Evolutionary conservation across 2,888 invertebrate species (phyloP), one percentile per base, ranked within the genome.

Genomic region (Philaethria dido): DNA sequence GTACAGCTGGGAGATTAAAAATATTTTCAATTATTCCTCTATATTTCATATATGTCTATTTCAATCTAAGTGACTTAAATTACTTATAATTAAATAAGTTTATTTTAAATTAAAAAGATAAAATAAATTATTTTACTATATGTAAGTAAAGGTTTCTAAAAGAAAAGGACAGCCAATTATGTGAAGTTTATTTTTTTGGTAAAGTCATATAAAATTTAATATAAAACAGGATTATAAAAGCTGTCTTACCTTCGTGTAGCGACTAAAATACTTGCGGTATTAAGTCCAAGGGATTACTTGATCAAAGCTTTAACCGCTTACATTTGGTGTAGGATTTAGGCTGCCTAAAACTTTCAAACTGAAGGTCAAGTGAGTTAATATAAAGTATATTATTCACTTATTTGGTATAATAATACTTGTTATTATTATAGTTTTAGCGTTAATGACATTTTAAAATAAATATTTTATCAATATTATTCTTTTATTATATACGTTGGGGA

Each of bases 231-330:
- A 42, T 57, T 42, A 57, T n/a, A 42, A 57, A 39, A 22, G 22
- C 25, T 57, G 25, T 11, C 22, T 42, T 39, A 42, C 39, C 22
- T 57, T 57, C 4, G 57, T 25, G 42, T 57, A 57, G 39, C 57
- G 42, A 57, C 39, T 42, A 22, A 22, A 57, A 57, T 42, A 42
- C 42, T 57, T 42, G 22, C 20, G 42, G 42, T 25, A 25, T 50
- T n/a, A 60, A 60, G 42, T 60, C 59, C 44, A n/a, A 29, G 45
- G 25, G 45, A 60, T 60, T 45, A 29, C 29, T 33, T 44, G 42
- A 42, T 60, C 45, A 60, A 45, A 29, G 60, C 44, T 33, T 44
- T 9, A 60, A 45, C 44, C 60, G 60, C 60, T 44, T 60, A 29
- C 42, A 57, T 60, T 60, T 45, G 42, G 60, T 33, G 45, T 45